These are phyloP conservation scores for Pocillopora damicornis DNA, from an alignment of 64 coral and sea anemone species.

Conservation along the genomic window DNA sequence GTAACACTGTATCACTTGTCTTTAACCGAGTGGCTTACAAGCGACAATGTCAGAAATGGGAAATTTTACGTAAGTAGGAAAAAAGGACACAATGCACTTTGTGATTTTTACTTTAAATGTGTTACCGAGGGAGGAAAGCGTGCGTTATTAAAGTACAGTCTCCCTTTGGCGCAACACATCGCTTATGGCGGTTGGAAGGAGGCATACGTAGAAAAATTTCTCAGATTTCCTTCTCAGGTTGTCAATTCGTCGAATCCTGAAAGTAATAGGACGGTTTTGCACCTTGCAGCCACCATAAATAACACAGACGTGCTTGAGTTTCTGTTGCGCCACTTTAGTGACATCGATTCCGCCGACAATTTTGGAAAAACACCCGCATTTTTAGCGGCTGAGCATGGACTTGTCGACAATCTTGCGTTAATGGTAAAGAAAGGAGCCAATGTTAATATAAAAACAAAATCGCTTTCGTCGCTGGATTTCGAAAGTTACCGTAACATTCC, in stretches of 20 bases:
- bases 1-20: conserved; percentile 60
- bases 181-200: conserved; percentile 18
- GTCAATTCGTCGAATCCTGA: conserved; percentile 33
- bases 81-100: conserved; percentile 47
- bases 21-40: conserved; percentile 71
- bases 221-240: conserved; percentile 38
- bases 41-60: conserved; percentile 12
- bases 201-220: conserved; percentile 37
- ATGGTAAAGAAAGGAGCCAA: conserved; percentile 47
- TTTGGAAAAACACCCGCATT: conserved; percentile 58
- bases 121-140: neutral
- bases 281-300: conserved; percentile 47
- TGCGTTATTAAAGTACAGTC: neutral
- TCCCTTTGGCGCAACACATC: conserved; percentile 41
- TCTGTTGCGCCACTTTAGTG: conserved; percentile 17
- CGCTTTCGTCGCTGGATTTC: neutral
- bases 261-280: conserved; percentile 41
- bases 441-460: conserved; percentile 18
- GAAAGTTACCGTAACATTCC: neutral
- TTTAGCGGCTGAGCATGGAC: conserved; percentile 46
- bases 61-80: conserved; percentile 54
- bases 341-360: conserved; percentile 16
- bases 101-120: conserved; percentile 44
- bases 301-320: conserved; percentile 37
- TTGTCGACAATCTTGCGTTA: conserved; percentile 24